phyloP scores from a whole-genome alignment of 2,113 vertebrate genomes.

The Symphodus melops region DNA sequence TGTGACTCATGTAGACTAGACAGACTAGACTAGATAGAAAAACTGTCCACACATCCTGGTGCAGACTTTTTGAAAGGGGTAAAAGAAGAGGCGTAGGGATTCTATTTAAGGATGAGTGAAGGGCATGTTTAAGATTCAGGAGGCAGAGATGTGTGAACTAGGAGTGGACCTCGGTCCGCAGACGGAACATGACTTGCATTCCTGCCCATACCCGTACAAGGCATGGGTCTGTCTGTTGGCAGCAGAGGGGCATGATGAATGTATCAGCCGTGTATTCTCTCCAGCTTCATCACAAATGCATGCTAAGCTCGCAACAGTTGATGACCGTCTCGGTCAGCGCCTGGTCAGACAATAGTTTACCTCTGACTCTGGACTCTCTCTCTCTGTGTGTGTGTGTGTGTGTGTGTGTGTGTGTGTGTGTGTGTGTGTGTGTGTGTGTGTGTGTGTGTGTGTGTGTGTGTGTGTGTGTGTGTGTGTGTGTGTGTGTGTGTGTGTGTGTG shows the following conservation, averaged over 20 bases:
- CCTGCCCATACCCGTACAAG: slow-evolving; percentile 73
- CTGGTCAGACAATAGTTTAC: slow-evolving; percentile 41
- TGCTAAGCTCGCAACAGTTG: slow-evolving; percentile 57
- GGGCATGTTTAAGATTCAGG: slow-evolving; percentile 2
- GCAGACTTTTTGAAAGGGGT: background rate
- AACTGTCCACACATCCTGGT: too few species aligned
- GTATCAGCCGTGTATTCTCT: slow-evolving; percentile 32
- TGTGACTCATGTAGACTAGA: too few species aligned
- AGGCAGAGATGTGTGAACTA: slow-evolving; percentile 25
- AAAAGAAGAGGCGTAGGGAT: background rate
- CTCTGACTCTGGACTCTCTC: slow-evolving; percentile 37
- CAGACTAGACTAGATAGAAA: too few species aligned
- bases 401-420: too few species aligned
- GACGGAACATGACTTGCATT: slow-evolving; percentile 65
- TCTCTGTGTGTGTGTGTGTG: too few species aligned
- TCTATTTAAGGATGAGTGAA: background rate
- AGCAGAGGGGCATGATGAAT: slow-evolving; percentile 55
- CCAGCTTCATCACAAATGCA: slow-evolving; percentile 50
- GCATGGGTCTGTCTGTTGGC: slow-evolving; percentile 52
- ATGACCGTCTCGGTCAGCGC: slow-evolving; percentile 22
- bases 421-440: too few species aligned
- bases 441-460: too few species aligned
- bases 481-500: too few species aligned
- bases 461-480: too few species aligned
- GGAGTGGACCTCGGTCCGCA: slow-evolving; percentile 29